Evolutionary conservation across 2,888 invertebrate genomes (phyloP).

Genomic region (Pycnomerus fuliginosus): DNA sequence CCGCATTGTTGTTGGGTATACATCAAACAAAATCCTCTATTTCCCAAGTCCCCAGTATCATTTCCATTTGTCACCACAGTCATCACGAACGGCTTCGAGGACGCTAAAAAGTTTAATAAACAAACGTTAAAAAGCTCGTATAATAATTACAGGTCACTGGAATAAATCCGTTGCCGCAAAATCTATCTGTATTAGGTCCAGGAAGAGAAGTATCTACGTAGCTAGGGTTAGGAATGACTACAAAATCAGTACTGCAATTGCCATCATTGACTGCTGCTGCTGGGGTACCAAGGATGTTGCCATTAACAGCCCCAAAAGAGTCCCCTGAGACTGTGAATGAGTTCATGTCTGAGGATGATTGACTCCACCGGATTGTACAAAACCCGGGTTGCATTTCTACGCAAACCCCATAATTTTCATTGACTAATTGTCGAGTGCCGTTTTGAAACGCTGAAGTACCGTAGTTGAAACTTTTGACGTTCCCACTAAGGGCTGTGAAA

Average conservation of each 20-base stretch:
- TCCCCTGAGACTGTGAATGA: slow-evolving; percentile 74
- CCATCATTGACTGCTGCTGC: slow-evolving; percentile 59
- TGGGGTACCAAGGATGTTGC: slow-evolving; percentile 60
- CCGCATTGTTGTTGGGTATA: slow-evolving; percentile 26
- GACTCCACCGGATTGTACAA: slow-evolving; percentile 69
- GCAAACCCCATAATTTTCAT: slow-evolving; percentile 75
- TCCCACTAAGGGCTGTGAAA: slow-evolving; percentile 62
- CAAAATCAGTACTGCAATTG: slow-evolving; percentile 69
- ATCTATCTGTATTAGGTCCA: slow-evolving; percentile 61
- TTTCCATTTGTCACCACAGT: slow-evolving; percentile 37
- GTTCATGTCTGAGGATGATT: slow-evolving; percentile 53
- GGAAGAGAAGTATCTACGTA: slow-evolving; percentile 48
- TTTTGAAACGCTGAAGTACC: slow-evolving; percentile 53
- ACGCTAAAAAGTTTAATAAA: slow-evolving; percentile 18
- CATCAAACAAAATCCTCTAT: slow-evolving; percentile 37
- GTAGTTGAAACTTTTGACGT: slow-evolving; percentile 73
- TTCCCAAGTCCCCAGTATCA: slow-evolving; percentile 33
- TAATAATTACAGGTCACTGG: slow-evolving; percentile 61
- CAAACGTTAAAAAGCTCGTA: not conserved
- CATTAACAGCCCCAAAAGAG: slow-evolving; percentile 63
- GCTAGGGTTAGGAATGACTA: slow-evolving; percentile 70
- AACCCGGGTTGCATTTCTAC: slow-evolving; percentile 70
- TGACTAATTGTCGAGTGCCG: slow-evolving; percentile 71
- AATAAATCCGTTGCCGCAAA: slow-evolving; percentile 73
- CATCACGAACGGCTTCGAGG: slow-evolving; percentile 37